Percentiles rank a stretch among this genome's conserved stretches.
Conservation (phyloP, 37 sponge, comb jelly and placozoan genomes). For the Chondrosia reniformis region DNA sequence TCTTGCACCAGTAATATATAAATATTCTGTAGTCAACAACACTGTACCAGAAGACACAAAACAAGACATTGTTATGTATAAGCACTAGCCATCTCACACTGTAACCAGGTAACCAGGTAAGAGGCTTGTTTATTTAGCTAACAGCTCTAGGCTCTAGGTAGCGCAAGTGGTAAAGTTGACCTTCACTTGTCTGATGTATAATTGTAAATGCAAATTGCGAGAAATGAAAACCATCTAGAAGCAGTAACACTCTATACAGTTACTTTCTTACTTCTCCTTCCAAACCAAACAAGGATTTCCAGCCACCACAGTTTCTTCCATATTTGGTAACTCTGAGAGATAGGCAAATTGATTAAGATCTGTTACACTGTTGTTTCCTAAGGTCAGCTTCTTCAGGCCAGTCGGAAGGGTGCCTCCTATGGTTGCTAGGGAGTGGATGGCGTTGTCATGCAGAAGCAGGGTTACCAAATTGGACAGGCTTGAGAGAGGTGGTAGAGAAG, state of each 20-base stretch:
- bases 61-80: no score
- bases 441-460: conserved; percentile 59
- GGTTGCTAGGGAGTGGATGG: conserved; percentile 28
- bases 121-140: no score
- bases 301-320: conserved; percentile 36
- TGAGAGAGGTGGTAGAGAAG: not conserved
- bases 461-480: conserved; percentile 33
- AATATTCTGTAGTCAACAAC: no score
- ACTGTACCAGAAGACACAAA: no score
- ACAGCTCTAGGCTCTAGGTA: not conserved
- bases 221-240: no score
- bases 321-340: not conserved
- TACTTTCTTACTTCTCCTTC: not conserved
- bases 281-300: conserved; percentile 46
- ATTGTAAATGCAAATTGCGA: no score
- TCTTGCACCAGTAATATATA: no score
- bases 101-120: no score
- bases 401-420: conserved; percentile 23
- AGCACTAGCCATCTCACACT: no score
- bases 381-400: conserved; percentile 32
- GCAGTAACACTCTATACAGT: not conserved
- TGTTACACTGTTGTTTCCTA: conserved; percentile 55
- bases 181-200: no score
- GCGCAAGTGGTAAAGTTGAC: no score
- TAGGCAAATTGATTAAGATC: conserved; percentile 44